A percentile compares a stretch with the other conserved stretches of the same genome.
These are phyloP conservation scores for Hormaphis cornu DNA, from an alignment of 1,140 invertebrate species.

Conservation along the genomic window DNA sequence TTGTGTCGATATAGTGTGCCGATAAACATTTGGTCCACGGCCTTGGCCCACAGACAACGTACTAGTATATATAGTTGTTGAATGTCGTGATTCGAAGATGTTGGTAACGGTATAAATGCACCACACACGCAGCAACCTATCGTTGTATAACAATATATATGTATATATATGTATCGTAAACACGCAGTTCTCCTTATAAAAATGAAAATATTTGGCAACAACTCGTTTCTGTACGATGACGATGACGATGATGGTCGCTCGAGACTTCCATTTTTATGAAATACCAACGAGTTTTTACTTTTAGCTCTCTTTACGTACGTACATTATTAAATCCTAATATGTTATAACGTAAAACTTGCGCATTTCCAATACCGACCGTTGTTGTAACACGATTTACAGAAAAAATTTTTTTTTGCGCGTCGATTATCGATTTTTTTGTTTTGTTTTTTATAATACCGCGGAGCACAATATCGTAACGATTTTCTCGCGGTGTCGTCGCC, in stretches of 20 bases:
- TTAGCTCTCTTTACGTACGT: background rate
- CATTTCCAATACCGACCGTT: too few species aligned
- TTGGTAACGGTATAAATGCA: too few species aligned
- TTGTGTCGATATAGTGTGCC: background rate
- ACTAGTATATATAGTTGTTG: background rate
- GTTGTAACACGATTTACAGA: too few species aligned
- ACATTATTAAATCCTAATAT: too few species aligned
- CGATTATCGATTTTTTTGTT: too few species aligned
- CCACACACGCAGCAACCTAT: too few species aligned
- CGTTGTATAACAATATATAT: too few species aligned
- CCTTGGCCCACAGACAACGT: background rate
- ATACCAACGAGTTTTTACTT: background rate
- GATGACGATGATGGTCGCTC: background rate
- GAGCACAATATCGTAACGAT: too few species aligned
- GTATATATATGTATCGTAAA: background rate
- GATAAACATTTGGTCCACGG: background rate
- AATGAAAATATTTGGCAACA: conserved; percentile 7
- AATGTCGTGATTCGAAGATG: background rate
- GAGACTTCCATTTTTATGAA: background rate
- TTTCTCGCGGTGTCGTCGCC: too few species aligned
- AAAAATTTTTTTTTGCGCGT: too few species aligned
- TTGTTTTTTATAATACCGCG: too few species aligned
- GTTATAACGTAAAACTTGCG: too few species aligned
- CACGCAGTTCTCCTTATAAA: background rate
- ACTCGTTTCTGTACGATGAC: background rate